Percentiles rank a stretch among this genome's conserved stretches.
Conservation (phyloP, 2,113 vertebrate species). For the Tetrao urogallus region DNA sequence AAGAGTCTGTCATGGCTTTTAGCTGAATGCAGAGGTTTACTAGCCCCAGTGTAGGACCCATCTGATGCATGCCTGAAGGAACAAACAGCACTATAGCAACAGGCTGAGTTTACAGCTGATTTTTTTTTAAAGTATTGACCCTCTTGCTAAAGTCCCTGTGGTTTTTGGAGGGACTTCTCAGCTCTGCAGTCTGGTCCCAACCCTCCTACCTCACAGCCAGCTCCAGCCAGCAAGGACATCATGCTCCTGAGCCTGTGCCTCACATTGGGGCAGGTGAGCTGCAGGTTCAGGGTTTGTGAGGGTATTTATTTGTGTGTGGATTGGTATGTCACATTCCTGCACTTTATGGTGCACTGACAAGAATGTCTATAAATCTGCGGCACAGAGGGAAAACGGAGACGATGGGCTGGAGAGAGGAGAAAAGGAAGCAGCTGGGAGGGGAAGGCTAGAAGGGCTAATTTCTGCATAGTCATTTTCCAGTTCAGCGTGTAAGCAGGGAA, state of each 20-base stretch:
- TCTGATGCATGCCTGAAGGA: background rate
- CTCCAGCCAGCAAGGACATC: background rate
- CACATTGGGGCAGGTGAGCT: background rate
- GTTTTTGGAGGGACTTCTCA: background rate
- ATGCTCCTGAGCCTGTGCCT: background rate
- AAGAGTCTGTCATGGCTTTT: background rate
- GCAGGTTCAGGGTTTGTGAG: background rate
- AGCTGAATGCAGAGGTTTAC: background rate
- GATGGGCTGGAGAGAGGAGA: background rate
- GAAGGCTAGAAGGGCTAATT: background rate
- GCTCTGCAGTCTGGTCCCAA: background rate
- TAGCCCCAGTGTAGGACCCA: background rate
- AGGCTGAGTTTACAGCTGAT: background rate
- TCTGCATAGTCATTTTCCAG: background rate
- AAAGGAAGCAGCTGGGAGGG: background rate
- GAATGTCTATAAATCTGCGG: background rate
- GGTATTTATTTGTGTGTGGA: background rate
- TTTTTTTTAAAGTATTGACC: background rate
- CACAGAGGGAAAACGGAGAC: background rate
- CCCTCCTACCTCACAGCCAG: background rate
- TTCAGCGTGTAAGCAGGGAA: background rate
- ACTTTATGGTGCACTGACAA: background rate
- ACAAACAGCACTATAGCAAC: background rate
- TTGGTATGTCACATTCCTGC: background rate
- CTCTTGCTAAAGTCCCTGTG: background rate